Evolutionary conservation across 2,113 vertebrate genomes (phyloP).

Genomic region (Caracal caracal): DNA sequence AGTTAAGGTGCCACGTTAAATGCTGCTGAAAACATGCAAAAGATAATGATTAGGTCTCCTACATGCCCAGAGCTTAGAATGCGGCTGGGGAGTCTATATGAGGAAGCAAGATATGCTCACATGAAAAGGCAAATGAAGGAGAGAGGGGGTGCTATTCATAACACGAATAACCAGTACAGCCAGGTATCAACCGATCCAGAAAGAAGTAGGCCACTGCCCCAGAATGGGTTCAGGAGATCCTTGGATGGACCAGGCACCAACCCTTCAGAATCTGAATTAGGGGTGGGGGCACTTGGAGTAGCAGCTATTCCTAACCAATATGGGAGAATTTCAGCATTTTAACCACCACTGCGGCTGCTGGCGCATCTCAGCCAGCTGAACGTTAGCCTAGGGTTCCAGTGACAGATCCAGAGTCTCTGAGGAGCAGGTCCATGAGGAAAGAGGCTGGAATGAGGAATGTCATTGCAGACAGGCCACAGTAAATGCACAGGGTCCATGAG

Average conservation of each 20-base stretch:
- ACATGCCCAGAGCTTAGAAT: background rate
- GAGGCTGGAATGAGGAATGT: background rate
- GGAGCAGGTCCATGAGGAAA: background rate
- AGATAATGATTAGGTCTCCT: background rate
- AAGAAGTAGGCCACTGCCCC: background rate
- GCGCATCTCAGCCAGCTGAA: too few species aligned
- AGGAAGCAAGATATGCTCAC: background rate
- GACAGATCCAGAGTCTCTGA: background rate
- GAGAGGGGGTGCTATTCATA: background rate
- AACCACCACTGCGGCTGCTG: too few species aligned
- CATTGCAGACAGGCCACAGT: fast-evolving
- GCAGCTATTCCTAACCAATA: background rate
- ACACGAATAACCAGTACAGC: background rate
- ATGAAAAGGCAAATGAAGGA: background rate
- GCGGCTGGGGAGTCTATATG: background rate
- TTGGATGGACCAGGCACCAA: too few species aligned
- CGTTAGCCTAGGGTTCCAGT: background rate
- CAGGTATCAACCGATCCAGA: background rate
- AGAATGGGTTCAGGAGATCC: background rate
- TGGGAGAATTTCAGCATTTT: background rate
- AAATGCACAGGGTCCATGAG: background rate
- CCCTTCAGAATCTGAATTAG: background rate
- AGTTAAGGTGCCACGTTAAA: background rate
- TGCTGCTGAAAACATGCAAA: background rate
- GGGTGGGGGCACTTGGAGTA: background rate